These are phyloP conservation scores for Leucophenga montana DNA, from an alignment of 2,888 invertebrate species.

Conservation along the genomic window DNA sequence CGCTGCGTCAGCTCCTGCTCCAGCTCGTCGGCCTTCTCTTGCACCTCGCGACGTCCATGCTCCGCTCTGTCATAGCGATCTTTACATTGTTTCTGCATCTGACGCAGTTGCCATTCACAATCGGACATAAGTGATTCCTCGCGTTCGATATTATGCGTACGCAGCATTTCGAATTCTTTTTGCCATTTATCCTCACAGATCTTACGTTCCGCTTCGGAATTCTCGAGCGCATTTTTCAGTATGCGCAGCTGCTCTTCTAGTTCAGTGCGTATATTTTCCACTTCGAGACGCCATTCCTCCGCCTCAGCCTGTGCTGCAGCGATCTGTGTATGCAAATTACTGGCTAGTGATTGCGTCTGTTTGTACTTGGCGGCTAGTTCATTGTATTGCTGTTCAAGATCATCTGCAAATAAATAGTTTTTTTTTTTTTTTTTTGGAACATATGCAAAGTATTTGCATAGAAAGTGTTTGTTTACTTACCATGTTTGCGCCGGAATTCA, in stretches of 20 bases:
- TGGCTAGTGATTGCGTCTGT: slow-evolving; percentile 73
- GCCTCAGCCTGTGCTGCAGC: slow-evolving; percentile 68
- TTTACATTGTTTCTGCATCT: slow-evolving; percentile 82
- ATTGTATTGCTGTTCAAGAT: slow-evolving; percentile 74
- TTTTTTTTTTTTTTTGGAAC: too few species aligned
- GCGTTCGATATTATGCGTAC: slow-evolving; percentile 77
- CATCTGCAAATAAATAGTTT: too few species aligned
- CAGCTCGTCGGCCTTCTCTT: slow-evolving; percentile 69
- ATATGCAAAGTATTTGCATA: too few species aligned
- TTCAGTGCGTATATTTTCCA: slow-evolving; percentile 74
- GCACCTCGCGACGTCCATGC: slow-evolving; percentile 76
- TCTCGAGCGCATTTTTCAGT: slow-evolving; percentile 76
- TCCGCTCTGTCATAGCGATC: slow-evolving; percentile 78
- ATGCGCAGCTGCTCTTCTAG: slow-evolving; percentile 75
- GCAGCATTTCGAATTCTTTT: slow-evolving; percentile 78
- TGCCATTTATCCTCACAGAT: slow-evolving; percentile 78
- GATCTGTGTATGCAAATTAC: slow-evolving; percentile 68
- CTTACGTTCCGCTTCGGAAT: slow-evolving; percentile 76
- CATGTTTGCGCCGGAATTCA: slow-evolving; percentile 69
- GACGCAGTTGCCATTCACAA: slow-evolving; percentile 88
- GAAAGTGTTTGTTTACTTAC: slow-evolving; percentile 52
- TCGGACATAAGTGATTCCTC: slow-evolving; percentile 84
- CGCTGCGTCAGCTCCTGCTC: slow-evolving; percentile 63
- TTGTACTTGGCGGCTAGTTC: slow-evolving; percentile 75
- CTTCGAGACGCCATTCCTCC: slow-evolving; percentile 67